Base-by-base conservation (phyloP, 2,113 vertebrate species). In the Otis tarda region DNA sequence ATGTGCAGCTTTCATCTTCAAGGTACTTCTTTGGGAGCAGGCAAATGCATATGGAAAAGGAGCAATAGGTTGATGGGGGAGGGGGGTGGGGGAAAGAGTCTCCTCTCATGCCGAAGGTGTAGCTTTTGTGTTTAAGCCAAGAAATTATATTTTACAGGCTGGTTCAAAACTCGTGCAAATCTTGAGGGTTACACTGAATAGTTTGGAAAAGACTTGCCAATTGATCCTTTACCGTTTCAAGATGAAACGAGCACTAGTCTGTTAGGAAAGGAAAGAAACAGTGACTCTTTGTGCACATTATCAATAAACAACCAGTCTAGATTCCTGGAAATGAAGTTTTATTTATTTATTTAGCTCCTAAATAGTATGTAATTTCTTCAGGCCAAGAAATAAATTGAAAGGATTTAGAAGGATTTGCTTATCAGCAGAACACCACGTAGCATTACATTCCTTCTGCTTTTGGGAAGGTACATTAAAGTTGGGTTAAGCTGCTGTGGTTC, bases 341-440 rank as follows among this genome's bases (percentile, higher is more conserved):
- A 81, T 91, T 94, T 94, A 93, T 94, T 56, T 88, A 76, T 95
- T 95, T 97, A 95, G 49, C 77, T 96, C 64, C 95, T 98, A 98
- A 98, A 98, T 98, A 98, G 97, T 98, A 97, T 97, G 94, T 98
- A 96, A 98, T 98, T 98, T 98, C 97, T 98, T 96, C 84, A 93
- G 97, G 97, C 97, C 97, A 97, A 98, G 97, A 98, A 98, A 98
- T 98, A 98, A 98, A 98, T 98, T 98, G 98, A 98, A 98, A 96
- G 98, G 98, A 98, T 98, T 98, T 98, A 97, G 96, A 95, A 80
- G 98, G 98, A 98, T 98, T 98, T 98, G 97, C 98, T 98, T 99
- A 98, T 98, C 98, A 98, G 97, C 97, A 83, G 94, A 98, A 98
- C 94, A 97, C 97, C 97, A 97, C 90, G 76, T 97, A 98, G 98